These are phyloP conservation scores for Scyliorhinus canicula DNA, from an alignment of 2,797 vertebrate genomes.

Conservation along the genomic window DNA sequence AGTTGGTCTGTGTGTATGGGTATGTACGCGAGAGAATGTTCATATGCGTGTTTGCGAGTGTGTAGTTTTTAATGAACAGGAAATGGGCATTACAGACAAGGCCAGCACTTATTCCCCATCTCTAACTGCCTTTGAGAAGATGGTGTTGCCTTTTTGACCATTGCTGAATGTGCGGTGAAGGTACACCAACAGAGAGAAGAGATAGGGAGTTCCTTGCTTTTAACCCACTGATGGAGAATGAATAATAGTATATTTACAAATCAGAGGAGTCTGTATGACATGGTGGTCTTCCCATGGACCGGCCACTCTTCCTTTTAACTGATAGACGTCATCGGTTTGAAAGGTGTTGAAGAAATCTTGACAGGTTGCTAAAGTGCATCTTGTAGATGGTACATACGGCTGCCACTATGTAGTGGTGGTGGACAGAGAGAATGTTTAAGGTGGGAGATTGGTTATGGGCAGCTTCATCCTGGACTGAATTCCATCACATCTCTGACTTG, in stretches of 20 bases:
- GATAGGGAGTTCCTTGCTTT: not conserved
- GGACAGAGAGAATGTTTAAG: too few relatives aligned
- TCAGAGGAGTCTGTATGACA: not conserved
- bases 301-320: not conserved
- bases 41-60: too few relatives aligned
- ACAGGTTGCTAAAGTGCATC: not conserved
- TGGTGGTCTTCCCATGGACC: not conserved
- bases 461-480: too few relatives aligned
- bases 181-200: not conserved
- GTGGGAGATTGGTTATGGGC: too few relatives aligned
- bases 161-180: not conserved
- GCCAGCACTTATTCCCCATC: not conserved
- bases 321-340: not conserved
- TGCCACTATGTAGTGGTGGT: not conserved
- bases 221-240: not conserved
- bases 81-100: not conserved
- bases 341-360: not conserved
- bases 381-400: not conserved
- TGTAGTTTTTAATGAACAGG: not conserved
- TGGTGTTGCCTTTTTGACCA: not conserved
- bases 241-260: not conserved
- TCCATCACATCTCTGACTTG: too few relatives aligned
- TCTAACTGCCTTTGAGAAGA: not conserved
- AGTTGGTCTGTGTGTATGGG: not conserved
- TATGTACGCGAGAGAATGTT: not conserved